Evolutionary conservation across 2,113 vertebrate genomes (phyloP).

Genomic region (Carassius auratus): DNA sequence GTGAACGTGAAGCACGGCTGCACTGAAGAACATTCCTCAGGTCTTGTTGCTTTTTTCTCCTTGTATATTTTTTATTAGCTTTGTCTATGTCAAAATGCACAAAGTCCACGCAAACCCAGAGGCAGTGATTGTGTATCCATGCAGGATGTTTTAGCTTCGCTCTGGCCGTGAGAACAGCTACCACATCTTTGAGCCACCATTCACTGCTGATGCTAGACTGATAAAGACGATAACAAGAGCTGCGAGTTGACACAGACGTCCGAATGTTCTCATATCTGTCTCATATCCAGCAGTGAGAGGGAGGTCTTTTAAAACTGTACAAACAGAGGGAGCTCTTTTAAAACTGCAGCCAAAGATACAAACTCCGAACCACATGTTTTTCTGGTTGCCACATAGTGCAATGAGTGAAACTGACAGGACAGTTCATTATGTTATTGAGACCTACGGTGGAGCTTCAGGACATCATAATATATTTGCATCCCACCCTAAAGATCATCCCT

Average conservation of each 20-base stretch:
- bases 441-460: background rate
- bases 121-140: background rate
- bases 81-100: constrained; percentile 40
- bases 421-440: constrained; percentile 29
- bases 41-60: constrained; percentile 47
- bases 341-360: constrained; percentile 21
- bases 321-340: constrained; percentile 19
- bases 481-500: constrained; percentile 36
- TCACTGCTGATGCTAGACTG: constrained; percentile 16
- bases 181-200: background rate
- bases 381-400: constrained; percentile 1
- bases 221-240: constrained; percentile 30
- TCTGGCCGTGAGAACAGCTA: background rate
- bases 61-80: constrained; percentile 31
- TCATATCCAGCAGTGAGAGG: constrained; percentile 14
- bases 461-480: constrained; percentile 13
- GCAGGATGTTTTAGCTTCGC: constrained; percentile 17
- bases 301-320: constrained; percentile 11
- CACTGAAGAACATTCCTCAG: constrained; percentile 56
- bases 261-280: constrained; percentile 11
- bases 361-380: constrained; percentile 9
- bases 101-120: background rate
- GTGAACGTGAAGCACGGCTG: constrained; percentile 52
- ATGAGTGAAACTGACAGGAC: background rate
- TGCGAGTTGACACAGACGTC: constrained; percentile 20